Evolutionary conservation across 2,888 invertebrate genomes (phyloP).

Genomic region (Nomada ferruginata): DNA sequence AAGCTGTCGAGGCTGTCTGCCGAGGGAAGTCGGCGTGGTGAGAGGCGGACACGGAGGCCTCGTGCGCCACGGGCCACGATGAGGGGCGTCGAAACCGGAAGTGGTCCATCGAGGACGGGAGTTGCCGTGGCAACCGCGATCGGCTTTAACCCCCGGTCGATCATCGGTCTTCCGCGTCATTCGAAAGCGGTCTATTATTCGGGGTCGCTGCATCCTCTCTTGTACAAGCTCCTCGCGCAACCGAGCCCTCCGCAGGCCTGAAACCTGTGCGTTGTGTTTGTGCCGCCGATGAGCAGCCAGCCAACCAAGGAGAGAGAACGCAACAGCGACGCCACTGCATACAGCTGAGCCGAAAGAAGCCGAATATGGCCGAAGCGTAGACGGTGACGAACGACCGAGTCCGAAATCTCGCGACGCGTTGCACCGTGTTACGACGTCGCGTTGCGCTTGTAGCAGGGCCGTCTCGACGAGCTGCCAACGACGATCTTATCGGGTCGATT

Average conservation of each 20-base stretch:
- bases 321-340: conserved; percentile 36
- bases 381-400: conserved; percentile 55
- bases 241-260: conserved; percentile 22
- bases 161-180: conserved; percentile 76
- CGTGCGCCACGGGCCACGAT: conserved; percentile 63
- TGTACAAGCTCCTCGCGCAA: conserved; percentile 32
- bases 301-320: conserved; percentile 38
- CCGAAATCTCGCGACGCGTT: conserved; percentile 66
- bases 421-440: conserved; percentile 69
- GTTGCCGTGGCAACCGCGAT: conserved; percentile 78
- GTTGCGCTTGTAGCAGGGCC: conserved; percentile 59
- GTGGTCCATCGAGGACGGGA: conserved; percentile 75
- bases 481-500: conserved; percentile 54
- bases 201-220: conserved; percentile 71
- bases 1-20: conserved; percentile 58
- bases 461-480: conserved; percentile 45
- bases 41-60: conserved; percentile 63
- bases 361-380: conserved; percentile 48
- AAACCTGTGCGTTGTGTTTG: conserved; percentile 45
- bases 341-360: conserved; percentile 50
- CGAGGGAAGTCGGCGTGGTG: conserved; percentile 52
- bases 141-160: conserved; percentile 75
- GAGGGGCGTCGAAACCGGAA: conserved; percentile 74
- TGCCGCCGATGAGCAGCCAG: conserved; percentile 57
- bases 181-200: conserved; percentile 77